Evolutionary conservation across 2,888 invertebrate species (phyloP), one percentile per base, ranked within the genome.

Genomic region (Cephus sareptanus): DNA sequence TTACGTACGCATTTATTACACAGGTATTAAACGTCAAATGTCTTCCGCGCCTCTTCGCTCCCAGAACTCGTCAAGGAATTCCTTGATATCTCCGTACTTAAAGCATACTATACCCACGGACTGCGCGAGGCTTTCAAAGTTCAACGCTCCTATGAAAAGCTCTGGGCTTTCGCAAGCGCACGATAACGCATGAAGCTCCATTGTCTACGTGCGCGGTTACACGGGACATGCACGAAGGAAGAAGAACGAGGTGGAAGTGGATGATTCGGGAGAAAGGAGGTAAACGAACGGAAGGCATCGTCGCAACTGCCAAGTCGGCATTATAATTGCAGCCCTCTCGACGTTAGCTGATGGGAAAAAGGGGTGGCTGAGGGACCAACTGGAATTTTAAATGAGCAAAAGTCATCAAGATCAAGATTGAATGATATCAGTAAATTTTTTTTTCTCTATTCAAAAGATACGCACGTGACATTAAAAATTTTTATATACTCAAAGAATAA

Each of bases 261-360:
- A 71, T 34, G 71, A 71, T 31, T 34, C 71, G 30, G 71, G 31
- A 34, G 23, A 71, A 31, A 34, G 34, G 34, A 34, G 71, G 15
- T 71, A 33, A 71, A 71, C 71, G 71, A 34, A 71, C 31, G 71
- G 71, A 31, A 34, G 71, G 71, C 31, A 71, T 31, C 31, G 30
- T 33, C 71, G n/a, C n/a, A 11, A 71, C 31, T 11, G 71, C 15
- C 56, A 56, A 23, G 56, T 56, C 34, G 69, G 35, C 74, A 34
- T 77, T 74, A 74, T 77, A 77, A 77, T 70, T 74, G 77, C 74
- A 74, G 74, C 74, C 77, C 74, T 77, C 77, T 74, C 69, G 12
- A 2, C 56, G 23, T 56, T 23, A 1, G 56, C 23, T 56, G 56
- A 2, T 9, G 23, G 15, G 1, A 23, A 9, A 23, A 15, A 6